phyloP scores from a whole-genome alignment of 1,140 invertebrate genomes.

The Camponotus floridanus region DNA sequence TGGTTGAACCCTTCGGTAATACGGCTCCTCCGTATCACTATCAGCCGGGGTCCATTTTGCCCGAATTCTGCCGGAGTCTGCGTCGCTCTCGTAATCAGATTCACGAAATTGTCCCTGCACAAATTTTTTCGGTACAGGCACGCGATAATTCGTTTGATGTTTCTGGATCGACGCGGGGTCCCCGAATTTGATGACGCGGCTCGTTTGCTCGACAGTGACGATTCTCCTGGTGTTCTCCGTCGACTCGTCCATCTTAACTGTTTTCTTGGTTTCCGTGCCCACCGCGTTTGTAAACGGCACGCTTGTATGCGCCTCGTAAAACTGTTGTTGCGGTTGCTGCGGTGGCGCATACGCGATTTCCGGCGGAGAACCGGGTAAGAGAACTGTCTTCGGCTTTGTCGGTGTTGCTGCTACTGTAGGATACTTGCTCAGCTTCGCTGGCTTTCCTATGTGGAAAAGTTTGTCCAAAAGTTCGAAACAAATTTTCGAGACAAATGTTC shows the following conservation, averaged over 20 bases:
- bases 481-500: background rate
- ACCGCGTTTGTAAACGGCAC: slow-evolving; percentile 87
- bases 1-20: slow-evolving; percentile 88
- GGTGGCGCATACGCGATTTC: slow-evolving; percentile 88
- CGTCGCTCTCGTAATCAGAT: slow-evolving; percentile 91
- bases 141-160: slow-evolving; percentile 84
- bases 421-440: slow-evolving; percentile 76
- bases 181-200: slow-evolving; percentile 89
- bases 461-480: slow-evolving; percentile 14
- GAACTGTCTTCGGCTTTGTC: slow-evolving; percentile 82
- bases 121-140: slow-evolving; percentile 89
- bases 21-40: slow-evolving; percentile 87
- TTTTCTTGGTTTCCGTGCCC: slow-evolving; percentile 89
- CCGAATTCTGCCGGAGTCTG: slow-evolving; percentile 87
- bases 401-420: slow-evolving; percentile 74
- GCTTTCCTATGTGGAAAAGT: slow-evolving; percentile 80
- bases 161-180: slow-evolving; percentile 77
- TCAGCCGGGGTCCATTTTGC: slow-evolving; percentile 88
- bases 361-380: slow-evolving; percentile 88
- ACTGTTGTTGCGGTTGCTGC: slow-evolving; percentile 83
- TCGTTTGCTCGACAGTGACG: slow-evolving; percentile 90
- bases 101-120: slow-evolving; percentile 89
- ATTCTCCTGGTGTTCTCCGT: slow-evolving; percentile 89
- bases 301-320: slow-evolving; percentile 87
- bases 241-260: slow-evolving; percentile 90